Conservation (phyloP, 2,888 invertebrate species). For the Icerya purchasi region DNA sequence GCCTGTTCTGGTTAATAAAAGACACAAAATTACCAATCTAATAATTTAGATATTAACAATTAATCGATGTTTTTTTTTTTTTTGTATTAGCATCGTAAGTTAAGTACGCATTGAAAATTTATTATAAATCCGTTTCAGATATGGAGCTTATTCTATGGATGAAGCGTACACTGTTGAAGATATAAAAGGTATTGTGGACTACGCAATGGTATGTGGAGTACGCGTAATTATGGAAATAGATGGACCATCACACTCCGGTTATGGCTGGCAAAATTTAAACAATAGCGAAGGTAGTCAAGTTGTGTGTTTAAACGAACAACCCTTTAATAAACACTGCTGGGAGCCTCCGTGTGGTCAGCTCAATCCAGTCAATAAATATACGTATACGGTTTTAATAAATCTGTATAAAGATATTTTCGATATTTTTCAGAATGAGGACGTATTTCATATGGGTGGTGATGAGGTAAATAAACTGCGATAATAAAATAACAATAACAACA, state of each 20-base stretch:
- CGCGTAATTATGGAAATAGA: slow-evolving; percentile 73
- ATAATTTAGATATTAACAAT: too few species aligned
- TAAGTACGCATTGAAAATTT: too few species aligned
- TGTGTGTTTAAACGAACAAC: slow-evolving; percentile 39
- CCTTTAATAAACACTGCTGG: slow-evolving; percentile 50
- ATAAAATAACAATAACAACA: too few species aligned
- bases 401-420: slow-evolving; percentile 47
- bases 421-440: slow-evolving; percentile 33
- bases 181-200: slow-evolving; percentile 43
- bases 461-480: slow-evolving; percentile 20
- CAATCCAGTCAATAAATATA: slow-evolving; percentile 49
- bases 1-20: too few species aligned
- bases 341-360: slow-evolving; percentile 72
- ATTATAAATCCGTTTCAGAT: too few species aligned
- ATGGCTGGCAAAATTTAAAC: slow-evolving; percentile 66
- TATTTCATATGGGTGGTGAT: slow-evolving; percentile 66
- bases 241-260: slow-evolving; percentile 57
- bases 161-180: slow-evolving; percentile 46
- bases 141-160: slow-evolving; percentile 45
- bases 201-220: slow-evolving; percentile 58
- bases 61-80: too few species aligned
- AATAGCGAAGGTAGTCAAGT: slow-evolving; percentile 36
- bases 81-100: too few species aligned
- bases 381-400: slow-evolving; percentile 42
- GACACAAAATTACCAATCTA: too few species aligned